Evolutionary conservation across 2,113 vertebrate genomes (phyloP).

Genomic region (Myanophis thanlyinensis): DNA sequence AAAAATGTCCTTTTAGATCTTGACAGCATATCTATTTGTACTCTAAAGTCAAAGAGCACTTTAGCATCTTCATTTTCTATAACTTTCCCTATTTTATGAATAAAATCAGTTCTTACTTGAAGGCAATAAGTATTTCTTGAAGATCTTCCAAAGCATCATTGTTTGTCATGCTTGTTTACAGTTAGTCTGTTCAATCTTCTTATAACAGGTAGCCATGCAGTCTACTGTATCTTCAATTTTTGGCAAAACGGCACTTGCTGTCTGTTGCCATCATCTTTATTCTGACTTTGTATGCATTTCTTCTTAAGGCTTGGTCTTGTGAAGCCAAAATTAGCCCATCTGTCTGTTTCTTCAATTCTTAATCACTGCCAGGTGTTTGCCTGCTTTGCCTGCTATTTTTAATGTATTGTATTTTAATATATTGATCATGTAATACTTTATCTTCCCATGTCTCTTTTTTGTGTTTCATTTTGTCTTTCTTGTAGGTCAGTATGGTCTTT

Average conservation of each 20-base stretch:
- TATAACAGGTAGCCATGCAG: neutral
- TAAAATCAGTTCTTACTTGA: neutral
- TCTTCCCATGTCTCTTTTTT: neutral
- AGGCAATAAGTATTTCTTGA: neutral
- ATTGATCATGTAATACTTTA: neutral
- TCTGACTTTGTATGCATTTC: neutral
- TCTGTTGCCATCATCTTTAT: neutral
- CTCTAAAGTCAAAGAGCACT: neutral
- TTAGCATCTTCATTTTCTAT: neutral
- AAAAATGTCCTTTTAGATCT: too few species aligned
- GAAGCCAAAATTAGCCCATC: neutral
- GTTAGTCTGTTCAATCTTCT: neutral
- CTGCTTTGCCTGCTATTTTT: neutral
- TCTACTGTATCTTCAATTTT: neutral
- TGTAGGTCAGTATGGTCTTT: neutral
- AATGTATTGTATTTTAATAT: neutral
- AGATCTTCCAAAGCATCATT: neutral
- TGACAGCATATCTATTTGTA: too few species aligned
- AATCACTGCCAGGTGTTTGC: neutral
- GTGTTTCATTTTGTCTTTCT: neutral
- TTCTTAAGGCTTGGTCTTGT: neutral
- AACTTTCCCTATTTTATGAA: neutral
- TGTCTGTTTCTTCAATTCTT: neutral
- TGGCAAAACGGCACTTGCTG: neutral
- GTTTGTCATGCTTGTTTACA: neutral